Conservation (phyloP, 2,888 invertebrate species). For the Muschampia plurimacula region DNA sequence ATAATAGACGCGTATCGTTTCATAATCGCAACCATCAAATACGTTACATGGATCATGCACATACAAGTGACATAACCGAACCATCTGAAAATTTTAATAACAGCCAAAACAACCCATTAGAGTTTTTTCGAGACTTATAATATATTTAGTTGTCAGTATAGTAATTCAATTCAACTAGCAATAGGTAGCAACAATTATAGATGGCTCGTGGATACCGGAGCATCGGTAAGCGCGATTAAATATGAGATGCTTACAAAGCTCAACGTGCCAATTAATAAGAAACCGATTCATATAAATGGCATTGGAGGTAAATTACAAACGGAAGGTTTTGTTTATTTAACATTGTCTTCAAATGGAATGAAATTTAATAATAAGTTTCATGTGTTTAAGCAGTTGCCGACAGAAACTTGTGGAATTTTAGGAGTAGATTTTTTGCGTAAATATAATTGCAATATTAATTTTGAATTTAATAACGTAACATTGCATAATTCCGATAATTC, state of each 20-base stretch:
- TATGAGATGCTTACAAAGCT: background rate
- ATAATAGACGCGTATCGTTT: background rate
- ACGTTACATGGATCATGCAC: background rate
- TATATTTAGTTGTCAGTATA: conserved; percentile 32
- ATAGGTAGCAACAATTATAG: conserved; percentile 17
- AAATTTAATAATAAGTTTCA: background rate
- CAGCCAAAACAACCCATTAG: background rate
- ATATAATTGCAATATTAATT: conserved; percentile 14
- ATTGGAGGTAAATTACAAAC: background rate
- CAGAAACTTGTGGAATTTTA: conserved; percentile 9
- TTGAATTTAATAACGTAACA: conserved; percentile 12
- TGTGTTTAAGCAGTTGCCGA: background rate
- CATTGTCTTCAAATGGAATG: background rate
- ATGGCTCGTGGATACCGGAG: conserved; percentile 40
- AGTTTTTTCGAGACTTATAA: conserved; percentile 32
- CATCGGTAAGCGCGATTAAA: conserved; percentile 37
- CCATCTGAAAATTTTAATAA: background rate
- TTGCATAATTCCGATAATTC: background rate
- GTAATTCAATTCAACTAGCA: conserved; percentile 28
- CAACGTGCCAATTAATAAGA: background rate
- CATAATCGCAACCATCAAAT: background rate
- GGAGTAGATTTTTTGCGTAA: conserved; percentile 20
- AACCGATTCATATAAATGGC: background rate
- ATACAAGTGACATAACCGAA: too few relatives aligned
- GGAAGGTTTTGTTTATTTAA: background rate